A percentile compares a stretch with the other conserved stretches of the same genome.
Conservation (phyloP, 2,113 vertebrate species). For the zebrafish (Danio rerio) region GRCz12tu NC_133185.1:15032001-15032500, state of each 20-base stretch:
- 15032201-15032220: constrained; percentile 17
- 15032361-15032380: no score
- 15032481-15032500: no score
- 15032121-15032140: constrained; percentile 42
- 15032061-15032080: constrained; percentile 48
- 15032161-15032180: constrained; percentile 41
- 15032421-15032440: no score
- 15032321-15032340: no score
- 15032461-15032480: constrained; percentile 27
- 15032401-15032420: no score
- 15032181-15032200: constrained; percentile 47
- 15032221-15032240: background rate
- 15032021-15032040: constrained; percentile 15
- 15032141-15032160: constrained; percentile 36
- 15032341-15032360: no score
- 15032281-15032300: no score
- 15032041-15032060: constrained; percentile 73
- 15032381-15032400: no score
- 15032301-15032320: no score
- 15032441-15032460: no score
- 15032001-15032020: constrained; percentile 38
- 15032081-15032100: constrained; percentile 34
- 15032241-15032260: constrained; percentile 16
- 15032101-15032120: constrained; percentile 52
- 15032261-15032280: no score